Base-by-base conservation (phyloP, 2,113 vertebrate species). In the Andinoacara biseriatus region DNA sequence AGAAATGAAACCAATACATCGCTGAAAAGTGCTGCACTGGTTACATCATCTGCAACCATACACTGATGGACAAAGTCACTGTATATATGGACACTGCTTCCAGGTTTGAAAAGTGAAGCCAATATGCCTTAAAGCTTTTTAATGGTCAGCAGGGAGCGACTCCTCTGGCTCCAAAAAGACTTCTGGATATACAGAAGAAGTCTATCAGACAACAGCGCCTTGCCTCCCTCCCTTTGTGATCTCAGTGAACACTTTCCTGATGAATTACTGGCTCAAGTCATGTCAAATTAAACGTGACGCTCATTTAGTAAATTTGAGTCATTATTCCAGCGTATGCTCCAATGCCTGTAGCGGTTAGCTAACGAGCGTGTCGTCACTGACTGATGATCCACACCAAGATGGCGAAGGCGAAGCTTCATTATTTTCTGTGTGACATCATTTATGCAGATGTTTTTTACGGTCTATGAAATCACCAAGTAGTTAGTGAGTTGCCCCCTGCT, bases 151-250 rank as follows among this genome's bases (percentile, higher is more conserved):
- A 15, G 43, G 2, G 40, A 14, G 18, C 18, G 1, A 5, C 24
- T 29, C 24, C 40, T 43, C 40, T 43, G 4, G 40, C 10, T 43
- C 11, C 11, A 33, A 33, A 13, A 13, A 43, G 40, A 43, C 40
- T 13, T 13, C 11, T 20, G 22, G 20, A 14, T 0, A 6, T 40
- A 40, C 2, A 33, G 33, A 33, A 63, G 38, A 63, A 65, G 62
- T 24, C 5, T 67, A 67, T 49, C 63, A 49, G 46, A 49, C 15
- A 1, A 49, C 46, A 49, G 5, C 24, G 9, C 3, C 18, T 69
- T 1, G 24, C 40, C 65, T 46, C 13, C 4, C 43, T 46, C 5
- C 4, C 43, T 46, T 10, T 49, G 0, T 3, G 0, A 4, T 29
- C 43, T 1, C 10, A 49, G 24, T 29, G 18, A 69, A 49, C 43